phyloP scores from a whole-genome alignment of 35 echinoderm and acorn worm genomes.

The Antedon bifida region DNA sequence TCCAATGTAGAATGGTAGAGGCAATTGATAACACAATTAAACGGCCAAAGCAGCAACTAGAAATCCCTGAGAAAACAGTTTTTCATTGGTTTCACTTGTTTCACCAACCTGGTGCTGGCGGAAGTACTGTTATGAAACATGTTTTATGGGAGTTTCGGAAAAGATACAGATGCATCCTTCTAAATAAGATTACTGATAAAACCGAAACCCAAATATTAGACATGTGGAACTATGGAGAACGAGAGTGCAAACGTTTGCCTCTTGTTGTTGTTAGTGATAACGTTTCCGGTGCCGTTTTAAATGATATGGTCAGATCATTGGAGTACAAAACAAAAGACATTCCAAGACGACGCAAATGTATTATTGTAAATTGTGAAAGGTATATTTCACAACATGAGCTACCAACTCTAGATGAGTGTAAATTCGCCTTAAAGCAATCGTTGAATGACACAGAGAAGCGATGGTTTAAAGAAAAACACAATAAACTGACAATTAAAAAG shows the following conservation, averaged over 20 bases:
- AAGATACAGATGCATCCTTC: conserved; percentile 26
- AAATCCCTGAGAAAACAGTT: too few relatives aligned
- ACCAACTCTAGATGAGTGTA: too few relatives aligned
- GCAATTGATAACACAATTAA: conserved; percentile 1
- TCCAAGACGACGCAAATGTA: neutral
- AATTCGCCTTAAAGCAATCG: too few relatives aligned
- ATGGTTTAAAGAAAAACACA: conserved; percentile 21
- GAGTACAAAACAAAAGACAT: conserved; percentile 21
- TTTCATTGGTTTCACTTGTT: conserved; percentile 19
- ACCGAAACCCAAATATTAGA: conserved; percentile 35
- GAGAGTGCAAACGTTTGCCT: neutral
- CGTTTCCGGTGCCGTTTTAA: conserved; percentile 7
- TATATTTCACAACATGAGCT: neutral
- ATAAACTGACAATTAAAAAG: conserved; percentile 16
- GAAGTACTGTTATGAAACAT: conserved; percentile 33
- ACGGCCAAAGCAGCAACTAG: neutral
- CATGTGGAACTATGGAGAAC: conserved; percentile 15
- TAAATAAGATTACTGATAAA: conserved; percentile 23
- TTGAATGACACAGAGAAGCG: conserved; percentile 13
- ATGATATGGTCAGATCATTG: neutral
- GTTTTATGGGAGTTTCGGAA: conserved; percentile 35
- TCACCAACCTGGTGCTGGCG: conserved; percentile 34
- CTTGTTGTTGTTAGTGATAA: conserved; percentile 21
- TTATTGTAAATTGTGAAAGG: neutral
- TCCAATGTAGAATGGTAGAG: neutral